Evolutionary conservation across 2,888 invertebrate genomes (phyloP), one percentile per base, ranked within the genome.

Genomic region (Carterocephalus palaemon): DNA sequence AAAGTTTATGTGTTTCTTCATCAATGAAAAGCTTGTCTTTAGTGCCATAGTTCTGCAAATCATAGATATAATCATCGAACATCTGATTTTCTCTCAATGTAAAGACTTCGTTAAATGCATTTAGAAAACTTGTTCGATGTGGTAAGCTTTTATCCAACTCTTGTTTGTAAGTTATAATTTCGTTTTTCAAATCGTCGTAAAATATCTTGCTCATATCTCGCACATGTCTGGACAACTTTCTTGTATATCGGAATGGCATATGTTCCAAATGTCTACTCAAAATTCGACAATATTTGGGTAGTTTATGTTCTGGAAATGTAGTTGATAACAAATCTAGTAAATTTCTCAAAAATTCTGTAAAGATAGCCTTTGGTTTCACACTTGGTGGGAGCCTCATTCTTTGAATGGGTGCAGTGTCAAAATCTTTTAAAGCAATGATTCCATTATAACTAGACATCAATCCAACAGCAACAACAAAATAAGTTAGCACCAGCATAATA

Each of bases 51-150:
- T 59, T 48, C 37, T 39, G 49, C 16, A 67, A 49, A 22, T 63
- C 56, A 28, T 59, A 40, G 17, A 77, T 48, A 34, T 80, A 82
- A 46, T 79, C 70, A 0, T 61, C 54, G 15, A 82, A 79, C 1
- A 48, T 10, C 7, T 59, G 28, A 4, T 57, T 59, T 46, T 82
- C 64, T 41, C 51, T 50, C 10, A 64, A 31, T 10, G 67, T 75
- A 29, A 74, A 75, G 5, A 64, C 48, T 1, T 59, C 49, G 34
- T 75, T 65, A 55, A 82, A 71, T 2, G 62, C 55, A n/a, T 62
- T 28, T 7, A 82, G 36, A 40, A 83, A 82, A 0, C 48, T 55
- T 1, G 20, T 51, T 40, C 57, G 52, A 3, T 43, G 28, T 0
- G 61, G 60, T 7, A 52, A 24, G 4, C 55, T 49, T 2, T 57